A percentile compares a stretch with the other conserved stretches of the same genome.
Evolutionary conservation across 2,113 vertebrate genomes (phyloP).

Genomic region (Gymnobelideus leadbeateri): DNA sequence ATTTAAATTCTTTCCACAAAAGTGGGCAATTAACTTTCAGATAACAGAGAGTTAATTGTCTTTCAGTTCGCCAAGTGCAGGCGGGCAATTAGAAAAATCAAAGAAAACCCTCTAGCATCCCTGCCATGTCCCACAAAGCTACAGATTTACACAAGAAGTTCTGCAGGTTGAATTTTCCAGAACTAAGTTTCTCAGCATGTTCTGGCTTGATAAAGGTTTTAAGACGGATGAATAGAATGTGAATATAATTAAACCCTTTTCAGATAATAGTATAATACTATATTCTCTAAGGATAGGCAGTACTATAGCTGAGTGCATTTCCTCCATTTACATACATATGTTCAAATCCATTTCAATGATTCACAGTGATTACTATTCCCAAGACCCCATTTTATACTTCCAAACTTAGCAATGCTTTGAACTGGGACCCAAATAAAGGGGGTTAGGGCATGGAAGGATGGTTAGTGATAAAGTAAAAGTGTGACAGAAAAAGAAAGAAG

Average conservation of each 20-base stretch:
- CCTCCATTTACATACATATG: constrained; percentile 52
- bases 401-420: constrained; percentile 46
- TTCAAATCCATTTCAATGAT: constrained; percentile 59
- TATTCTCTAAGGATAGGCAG: constrained; percentile 66
- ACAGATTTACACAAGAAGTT: constrained; percentile 66
- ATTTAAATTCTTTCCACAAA: constrained; percentile 48
- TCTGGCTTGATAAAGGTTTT: constrained; percentile 69
- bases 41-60: constrained; percentile 71
- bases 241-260: constrained; percentile 79
- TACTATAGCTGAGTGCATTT: constrained; percentile 54
- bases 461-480: background rate
- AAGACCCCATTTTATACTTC: constrained; percentile 62
- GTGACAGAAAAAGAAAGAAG: constrained; percentile 21
- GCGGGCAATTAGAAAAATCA: constrained; percentile 54
- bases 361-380: constrained; percentile 62
- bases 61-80: constrained; percentile 58
- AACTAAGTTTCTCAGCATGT: constrained; percentile 72
- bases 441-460: background rate
- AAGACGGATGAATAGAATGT: constrained; percentile 73
- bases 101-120: constrained; percentile 65
- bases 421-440: constrained; percentile 57
- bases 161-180: constrained; percentile 55
- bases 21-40: constrained; percentile 65
- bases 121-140: constrained; percentile 57
- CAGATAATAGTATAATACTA: constrained; percentile 71